Evolutionary conservation across 1,140 invertebrate genomes (phyloP), one percentile per base, ranked within the genome.

Genomic region (Drosophila bifasciata): DNA sequence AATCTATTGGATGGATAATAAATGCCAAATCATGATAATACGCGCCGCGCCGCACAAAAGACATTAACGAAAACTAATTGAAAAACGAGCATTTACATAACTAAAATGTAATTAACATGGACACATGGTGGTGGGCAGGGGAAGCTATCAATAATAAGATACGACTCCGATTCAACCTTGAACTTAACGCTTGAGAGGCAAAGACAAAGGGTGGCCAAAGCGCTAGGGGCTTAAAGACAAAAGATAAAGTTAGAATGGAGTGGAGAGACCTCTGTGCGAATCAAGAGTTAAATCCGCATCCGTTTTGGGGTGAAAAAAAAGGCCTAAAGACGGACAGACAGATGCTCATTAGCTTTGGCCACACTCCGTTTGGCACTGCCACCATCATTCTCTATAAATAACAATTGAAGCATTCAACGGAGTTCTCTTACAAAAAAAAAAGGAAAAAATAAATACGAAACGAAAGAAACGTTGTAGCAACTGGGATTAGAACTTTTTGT

Each of bases 301-400:
- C 66, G 50, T 68, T 68, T 68, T 40, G 15, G 64, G 62, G 48
- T 50, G 49, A 64, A 64, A 28, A 39, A 63, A 64, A 67, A 71
- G 55, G 76, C 76, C 76, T 72, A 84, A 63, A 32, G 11, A 17
- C 50, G 7, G 23, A 43, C 32, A 51, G 19, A 32, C 55, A 61
- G 69, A 75, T 66, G 67, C 59, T 88, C 83, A 86, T 86, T 86
- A 86, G 83, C 64, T 79, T 75, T 78, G 16, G 79, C 72, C 78
- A 68, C 83, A 86, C 70, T 86, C 32, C 17, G 36, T n/a, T 36
- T 68, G 62, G 62, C 48, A 23, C 49, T 84, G 66, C 83, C 85
- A 86, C 83, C 85, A 86, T 88, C 81, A 86, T 83, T 88, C 69
- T 71, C 81, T 88, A 86, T 86, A 86, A 88, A 86, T 86, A 86